phyloP scores from a whole-genome alignment of 2,113 vertebrate genomes.

The Spizaetus ornatus region DNA sequence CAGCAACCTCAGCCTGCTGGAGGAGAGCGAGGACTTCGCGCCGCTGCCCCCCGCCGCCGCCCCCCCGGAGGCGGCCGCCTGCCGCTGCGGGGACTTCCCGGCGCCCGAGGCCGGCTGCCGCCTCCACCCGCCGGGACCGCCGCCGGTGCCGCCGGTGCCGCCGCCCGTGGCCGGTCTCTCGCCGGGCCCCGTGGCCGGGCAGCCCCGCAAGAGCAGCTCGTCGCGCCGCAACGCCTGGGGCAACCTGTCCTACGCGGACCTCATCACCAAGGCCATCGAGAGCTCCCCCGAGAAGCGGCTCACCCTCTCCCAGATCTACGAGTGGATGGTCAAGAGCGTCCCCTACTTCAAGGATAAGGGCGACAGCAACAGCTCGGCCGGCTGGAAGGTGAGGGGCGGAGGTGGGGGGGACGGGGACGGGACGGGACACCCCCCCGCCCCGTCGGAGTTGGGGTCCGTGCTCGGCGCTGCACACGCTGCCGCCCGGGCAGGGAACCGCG shows the following conservation, averaged over 20 bases:
- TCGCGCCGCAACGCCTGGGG: slow-evolving; percentile 96
- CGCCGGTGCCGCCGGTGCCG: too few species aligned
- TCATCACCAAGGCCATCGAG: slow-evolving; percentile 97
- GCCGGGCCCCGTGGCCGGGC: slow-evolving; percentile 53
- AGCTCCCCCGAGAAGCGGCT: slow-evolving; percentile 94
- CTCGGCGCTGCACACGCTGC: background rate
- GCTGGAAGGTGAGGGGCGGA: slow-evolving; percentile 81
- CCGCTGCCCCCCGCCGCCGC: too few species aligned
- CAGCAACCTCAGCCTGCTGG: too few species aligned
- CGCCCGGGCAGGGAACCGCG: background rate
- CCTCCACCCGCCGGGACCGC: too few species aligned
- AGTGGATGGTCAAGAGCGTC: slow-evolving; percentile 98
- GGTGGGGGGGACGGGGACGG: background rate
- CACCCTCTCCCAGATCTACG: slow-evolving; percentile 95
- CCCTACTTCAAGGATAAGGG: slow-evolving; percentile 98
- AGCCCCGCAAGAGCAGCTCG: slow-evolving; percentile 94
- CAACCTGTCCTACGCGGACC: slow-evolving; percentile 97
- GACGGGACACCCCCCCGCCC: too few species aligned
- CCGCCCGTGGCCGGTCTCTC: too few species aligned
- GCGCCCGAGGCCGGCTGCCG: too few species aligned
- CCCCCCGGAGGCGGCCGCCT: too few species aligned
- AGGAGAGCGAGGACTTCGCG: too few species aligned
- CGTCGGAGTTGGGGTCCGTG: background rate
- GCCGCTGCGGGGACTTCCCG: too few species aligned
- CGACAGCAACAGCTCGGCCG: slow-evolving; percentile 67